Percentiles rank a stretch among this genome's conserved stretches.
Conservation (phyloP, 2,888 invertebrate genomes). For the Athalia cordata region DNA sequence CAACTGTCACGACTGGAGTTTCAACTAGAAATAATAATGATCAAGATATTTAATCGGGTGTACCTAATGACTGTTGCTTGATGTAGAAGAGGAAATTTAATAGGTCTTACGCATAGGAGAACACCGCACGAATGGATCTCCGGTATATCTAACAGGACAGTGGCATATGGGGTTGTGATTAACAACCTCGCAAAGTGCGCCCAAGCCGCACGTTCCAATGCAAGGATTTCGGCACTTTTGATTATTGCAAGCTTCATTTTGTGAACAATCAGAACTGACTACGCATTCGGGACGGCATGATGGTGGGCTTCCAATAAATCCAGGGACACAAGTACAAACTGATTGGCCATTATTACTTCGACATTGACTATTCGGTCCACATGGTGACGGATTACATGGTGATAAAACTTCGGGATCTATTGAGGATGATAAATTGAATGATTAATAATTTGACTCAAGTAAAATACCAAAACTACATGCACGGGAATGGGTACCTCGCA, state of each 20-base stretch:
- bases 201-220: constrained; percentile 80
- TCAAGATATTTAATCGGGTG: background rate
- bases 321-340: constrained; percentile 79
- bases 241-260: constrained; percentile 81
- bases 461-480: constrained; percentile 3
- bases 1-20: constrained; percentile 68
- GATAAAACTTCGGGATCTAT: constrained; percentile 78
- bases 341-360: constrained; percentile 73
- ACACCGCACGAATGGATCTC: constrained; percentile 77
- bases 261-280: constrained; percentile 82
- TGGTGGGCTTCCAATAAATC: constrained; percentile 79
- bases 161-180: constrained; percentile 79
- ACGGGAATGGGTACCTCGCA: constrained; percentile 73
- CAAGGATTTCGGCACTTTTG: constrained; percentile 85
- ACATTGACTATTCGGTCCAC: constrained; percentile 83
- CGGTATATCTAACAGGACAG: constrained; percentile 76
- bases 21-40: constrained; percentile 50
- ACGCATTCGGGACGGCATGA: constrained; percentile 84
- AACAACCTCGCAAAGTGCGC: constrained; percentile 79
- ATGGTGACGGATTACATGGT: constrained; percentile 70
- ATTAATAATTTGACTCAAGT: background rate
- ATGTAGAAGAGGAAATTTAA: background rate
- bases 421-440: constrained; percentile 21
- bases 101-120: constrained; percentile 48
- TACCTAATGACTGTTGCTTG: background rate